phyloP scores from a whole-genome alignment of 2,888 invertebrate genomes.

The Apamea epomidion region DNA sequence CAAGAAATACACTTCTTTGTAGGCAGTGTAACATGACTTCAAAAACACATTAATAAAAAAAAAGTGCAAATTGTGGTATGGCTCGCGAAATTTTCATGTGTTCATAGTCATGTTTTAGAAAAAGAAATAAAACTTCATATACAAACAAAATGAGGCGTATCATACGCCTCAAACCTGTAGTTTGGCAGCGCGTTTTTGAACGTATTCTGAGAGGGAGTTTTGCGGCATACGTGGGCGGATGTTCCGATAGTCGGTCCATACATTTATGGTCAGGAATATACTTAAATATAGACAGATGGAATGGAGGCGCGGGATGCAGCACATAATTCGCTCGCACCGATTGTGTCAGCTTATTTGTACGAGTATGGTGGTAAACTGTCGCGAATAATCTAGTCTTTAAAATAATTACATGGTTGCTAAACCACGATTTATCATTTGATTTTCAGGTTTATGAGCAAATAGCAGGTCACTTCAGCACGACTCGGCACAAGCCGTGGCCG shows the following conservation, averaged over 20 bases:
- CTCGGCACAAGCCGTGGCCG: constrained; percentile 98
- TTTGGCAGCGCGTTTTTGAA: not conserved
- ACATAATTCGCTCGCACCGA: not conserved
- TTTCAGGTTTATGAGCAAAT: constrained; percentile 97
- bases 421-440: not conserved
- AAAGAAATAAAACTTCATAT: not conserved
- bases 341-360: not conserved
- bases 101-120: not conserved
- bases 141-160: not conserved
- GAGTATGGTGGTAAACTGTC: not conserved
- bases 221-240: not conserved
- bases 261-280: too few relatives aligned
- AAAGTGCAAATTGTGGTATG: not conserved
- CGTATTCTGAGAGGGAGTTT: not conserved
- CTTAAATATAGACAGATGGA: not conserved
- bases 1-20: not conserved
- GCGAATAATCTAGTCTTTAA: not conserved
- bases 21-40: not conserved
- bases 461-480: constrained; percentile 98
- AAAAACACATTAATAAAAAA: not conserved
- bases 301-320: not conserved
- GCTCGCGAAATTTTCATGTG: too few relatives aligned
- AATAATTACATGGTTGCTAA: not conserved
- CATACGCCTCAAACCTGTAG: not conserved
- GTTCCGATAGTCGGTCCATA: too few relatives aligned